Base-by-base conservation (phyloP, 2,113 vertebrate species). In the Chionodraco myersi region DNA sequence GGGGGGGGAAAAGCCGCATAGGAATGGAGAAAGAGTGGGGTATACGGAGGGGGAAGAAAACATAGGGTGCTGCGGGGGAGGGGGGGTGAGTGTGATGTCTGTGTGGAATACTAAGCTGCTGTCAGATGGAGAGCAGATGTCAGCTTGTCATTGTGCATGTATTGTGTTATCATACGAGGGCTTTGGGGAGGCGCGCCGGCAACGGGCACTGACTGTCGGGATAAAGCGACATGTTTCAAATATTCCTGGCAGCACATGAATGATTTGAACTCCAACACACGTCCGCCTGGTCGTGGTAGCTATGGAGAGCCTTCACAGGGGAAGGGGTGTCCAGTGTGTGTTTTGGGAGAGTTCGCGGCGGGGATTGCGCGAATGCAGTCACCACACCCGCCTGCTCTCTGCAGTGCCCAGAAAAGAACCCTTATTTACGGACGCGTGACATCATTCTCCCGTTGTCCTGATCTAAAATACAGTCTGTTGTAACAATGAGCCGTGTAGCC, bases 31-130 rank as follows among this genome's bases (percentile, higher is more conserved):
- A 91, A 86, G 90, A 87, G 78, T 65, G 36, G 66, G 41, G 36
- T 41, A 41, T 41, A 64, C 18, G 15, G 47, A 21, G 75, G 56
- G 87, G 84, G 86, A 75, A 91, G 66, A 34, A 41, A 7, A 8
- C 36, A 41, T 76, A 64, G 71, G 83, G 79, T 48, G 63, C 60
- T 64, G 16, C 11, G 60, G 5, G 52, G 34, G 64, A 1, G 70
- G 57, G 72, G 34, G 88, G 13, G 63, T 54, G 69, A 30, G 88
- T 13, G 78, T 62, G 76, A 76, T 45, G 75, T 94, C 95, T 95
- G 96, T 92, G 64, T 88, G 90, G 95, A 94, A 96, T 96, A 94
- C 93, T 91, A 88, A 96, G 90, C 89, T 88, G 84, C 89, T 94
- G 94, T 95, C 93, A 95, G 92, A 94, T 92, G 91, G 90, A 92